phyloP scores from a whole-genome alignment of 2,888 invertebrate species.

The Zygothrica quintamaculata region DNA sequence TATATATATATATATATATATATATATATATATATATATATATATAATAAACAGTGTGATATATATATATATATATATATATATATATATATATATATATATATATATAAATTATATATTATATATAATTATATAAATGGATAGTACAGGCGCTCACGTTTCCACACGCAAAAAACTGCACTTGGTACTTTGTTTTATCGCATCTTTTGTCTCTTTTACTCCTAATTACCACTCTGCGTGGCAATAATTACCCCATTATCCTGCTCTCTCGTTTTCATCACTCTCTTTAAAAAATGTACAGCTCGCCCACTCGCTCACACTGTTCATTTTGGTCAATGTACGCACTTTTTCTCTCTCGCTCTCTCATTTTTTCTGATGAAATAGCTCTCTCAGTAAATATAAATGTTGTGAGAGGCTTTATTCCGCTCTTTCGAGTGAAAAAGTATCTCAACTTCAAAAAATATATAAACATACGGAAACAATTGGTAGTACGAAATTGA shows the following conservation, averaged over 20 bases:
- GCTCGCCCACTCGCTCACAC: slow-evolving; percentile 3
- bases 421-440: slow-evolving; percentile 42
- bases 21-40: background rate
- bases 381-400: background rate
- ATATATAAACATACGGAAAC: slow-evolving; percentile 39
- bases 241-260: slow-evolving; percentile 76
- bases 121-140: no score
- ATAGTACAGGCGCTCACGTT: slow-evolving; percentile 48
- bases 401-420: slow-evolving; percentile 5
- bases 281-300: slow-evolving; percentile 14
- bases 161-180: slow-evolving; percentile 39
- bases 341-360: slow-evolving; percentile 1
- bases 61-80: background rate
- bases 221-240: slow-evolving; percentile 79
- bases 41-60: no score
- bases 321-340: no score
- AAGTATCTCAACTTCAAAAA: slow-evolving; percentile 40
- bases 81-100: slow-evolving; percentile 5
- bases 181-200: slow-evolving; percentile 72
- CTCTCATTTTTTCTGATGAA: no score
- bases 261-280: slow-evolving; percentile 26
- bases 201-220: slow-evolving; percentile 57
- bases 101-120: slow-evolving; percentile 1
- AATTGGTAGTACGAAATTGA: slow-evolving; percentile 65
- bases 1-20: slow-evolving; percentile 3